Evolutionary conservation across 2,888 invertebrate species (phyloP).

Genomic region (Dicranocentrus wangi): DNA sequence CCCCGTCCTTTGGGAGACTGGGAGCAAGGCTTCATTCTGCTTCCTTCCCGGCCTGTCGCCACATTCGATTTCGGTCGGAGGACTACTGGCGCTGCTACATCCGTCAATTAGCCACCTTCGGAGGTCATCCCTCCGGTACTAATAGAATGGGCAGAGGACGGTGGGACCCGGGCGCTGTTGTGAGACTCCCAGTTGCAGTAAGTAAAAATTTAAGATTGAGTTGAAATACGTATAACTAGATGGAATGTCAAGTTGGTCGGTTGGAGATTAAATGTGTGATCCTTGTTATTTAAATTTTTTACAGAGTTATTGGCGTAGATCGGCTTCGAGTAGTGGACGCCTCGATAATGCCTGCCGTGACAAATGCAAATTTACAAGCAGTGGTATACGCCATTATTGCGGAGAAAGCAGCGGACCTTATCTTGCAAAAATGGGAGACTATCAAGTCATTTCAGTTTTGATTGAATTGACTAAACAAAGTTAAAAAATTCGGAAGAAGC

Average conservation of each 20-base stretch:
- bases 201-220: background rate
- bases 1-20: background rate
- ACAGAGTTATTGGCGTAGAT: constrained; percentile 26
- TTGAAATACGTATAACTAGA: too few species aligned
- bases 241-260: too few species aligned
- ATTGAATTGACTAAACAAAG: too few species aligned
- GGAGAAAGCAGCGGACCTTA: constrained; percentile 23
- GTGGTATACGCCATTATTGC: constrained; percentile 29
- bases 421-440: too few species aligned
- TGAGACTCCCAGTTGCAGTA: background rate
- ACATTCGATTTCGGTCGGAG: background rate
- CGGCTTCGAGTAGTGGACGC: constrained; percentile 25
- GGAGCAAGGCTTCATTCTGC: too few species aligned
- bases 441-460: too few species aligned
- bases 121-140: background rate
- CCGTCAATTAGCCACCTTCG: background rate
- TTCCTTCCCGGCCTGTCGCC: too few species aligned
- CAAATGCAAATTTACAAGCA: constrained; percentile 32
- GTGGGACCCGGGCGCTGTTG: background rate
- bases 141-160: background rate
- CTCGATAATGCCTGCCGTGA: constrained; percentile 8
- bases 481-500: too few species aligned
- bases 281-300: too few species aligned
- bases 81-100: constrained; percentile 2
- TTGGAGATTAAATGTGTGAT: too few species aligned